phyloP scores from a whole-genome alignment of 2,113 vertebrate genomes.

The Paratilapia polleni region DNA sequence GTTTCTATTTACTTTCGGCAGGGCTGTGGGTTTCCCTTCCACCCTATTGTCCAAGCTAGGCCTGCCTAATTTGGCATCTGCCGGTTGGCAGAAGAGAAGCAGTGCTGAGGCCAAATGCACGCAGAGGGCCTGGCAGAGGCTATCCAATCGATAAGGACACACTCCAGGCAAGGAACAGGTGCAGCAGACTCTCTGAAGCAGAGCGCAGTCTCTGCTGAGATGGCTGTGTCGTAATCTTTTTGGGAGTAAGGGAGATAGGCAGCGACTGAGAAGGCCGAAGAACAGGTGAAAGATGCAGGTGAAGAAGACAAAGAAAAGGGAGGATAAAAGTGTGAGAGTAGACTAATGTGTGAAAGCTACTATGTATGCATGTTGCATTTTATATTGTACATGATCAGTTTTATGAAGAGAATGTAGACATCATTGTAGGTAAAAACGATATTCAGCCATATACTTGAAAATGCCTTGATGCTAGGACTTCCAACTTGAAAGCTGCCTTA shows the following conservation, averaged over 20 bases:
- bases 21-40: slow-evolving; percentile 52
- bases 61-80: slow-evolving; percentile 63
- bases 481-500: background rate
- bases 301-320: slow-evolving; percentile 3
- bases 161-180: slow-evolving; percentile 68
- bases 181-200: slow-evolving; percentile 50
- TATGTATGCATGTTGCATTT: background rate
- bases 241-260: slow-evolving; percentile 27
- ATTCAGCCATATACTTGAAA: background rate
- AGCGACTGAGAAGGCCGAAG: background rate
- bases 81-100: slow-evolving; percentile 54
- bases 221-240: slow-evolving; percentile 52
- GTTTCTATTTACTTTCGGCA: slow-evolving; percentile 44
- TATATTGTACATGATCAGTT: background rate
- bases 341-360: background rate
- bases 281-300: background rate
- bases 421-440: background rate
- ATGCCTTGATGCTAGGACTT: background rate
- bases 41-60: slow-evolving; percentile 50
- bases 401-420: background rate
- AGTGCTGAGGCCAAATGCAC: slow-evolving; percentile 55
- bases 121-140: slow-evolving; percentile 55
- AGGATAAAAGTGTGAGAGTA: background rate
- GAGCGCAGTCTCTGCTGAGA: slow-evolving; percentile 56
- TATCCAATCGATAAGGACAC: slow-evolving; percentile 69